Conservation (phyloP, 1,140 invertebrate species). For the Calliphora vicina region DNA sequence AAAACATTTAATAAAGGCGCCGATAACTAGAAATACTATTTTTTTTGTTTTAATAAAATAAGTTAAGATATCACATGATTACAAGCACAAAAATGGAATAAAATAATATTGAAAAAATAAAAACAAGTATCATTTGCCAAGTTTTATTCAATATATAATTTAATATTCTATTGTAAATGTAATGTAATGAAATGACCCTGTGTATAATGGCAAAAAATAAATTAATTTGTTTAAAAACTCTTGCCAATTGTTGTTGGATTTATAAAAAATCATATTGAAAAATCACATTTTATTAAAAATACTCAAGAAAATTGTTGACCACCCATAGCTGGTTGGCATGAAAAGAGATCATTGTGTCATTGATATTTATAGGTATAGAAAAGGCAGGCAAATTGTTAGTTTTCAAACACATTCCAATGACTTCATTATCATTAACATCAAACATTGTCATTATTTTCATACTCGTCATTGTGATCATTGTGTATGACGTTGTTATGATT, state of each 20-base stretch:
- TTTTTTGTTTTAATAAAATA: not conserved
- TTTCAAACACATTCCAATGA: not conserved
- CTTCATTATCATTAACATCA: not conserved
- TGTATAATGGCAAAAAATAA: not conserved
- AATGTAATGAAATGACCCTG: not conserved
- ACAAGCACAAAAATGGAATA: not conserved
- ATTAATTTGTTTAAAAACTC: not conserved
- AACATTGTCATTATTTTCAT: too few relatives aligned
- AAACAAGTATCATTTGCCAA: not conserved
- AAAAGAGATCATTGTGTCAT: not conserved
- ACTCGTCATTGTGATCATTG: not conserved
- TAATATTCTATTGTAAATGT: not conserved
- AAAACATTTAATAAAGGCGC: slow-evolving; percentile 4
- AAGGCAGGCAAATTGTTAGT: not conserved
- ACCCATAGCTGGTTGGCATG: not conserved
- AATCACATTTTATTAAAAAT: too few relatives aligned
- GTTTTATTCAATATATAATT: not conserved
- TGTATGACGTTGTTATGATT: not conserved
- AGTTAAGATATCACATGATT: not conserved
- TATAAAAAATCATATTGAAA: not conserved
- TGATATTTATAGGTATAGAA: not conserved
- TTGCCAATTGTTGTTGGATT: not conserved
- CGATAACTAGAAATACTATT: not conserved
- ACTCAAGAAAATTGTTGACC: not conserved
- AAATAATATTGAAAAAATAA: too few relatives aligned